Evolutionary conservation across 2,888 invertebrate species (phyloP), one percentile per base, ranked within the genome.

Genomic region (Fissipunctia ypsillon): DNA sequence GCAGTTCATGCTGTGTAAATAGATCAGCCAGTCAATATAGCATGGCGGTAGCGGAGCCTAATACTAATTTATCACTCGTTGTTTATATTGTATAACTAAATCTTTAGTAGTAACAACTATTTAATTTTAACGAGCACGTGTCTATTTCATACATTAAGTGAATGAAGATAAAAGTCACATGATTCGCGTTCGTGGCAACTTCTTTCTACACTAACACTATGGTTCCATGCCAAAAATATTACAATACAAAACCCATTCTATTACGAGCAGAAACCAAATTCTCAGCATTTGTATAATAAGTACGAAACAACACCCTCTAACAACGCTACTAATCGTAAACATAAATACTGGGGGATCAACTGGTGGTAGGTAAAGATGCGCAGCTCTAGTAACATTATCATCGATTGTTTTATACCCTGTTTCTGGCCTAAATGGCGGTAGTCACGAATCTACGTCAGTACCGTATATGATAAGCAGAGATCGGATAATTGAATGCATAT

Each of bases 301-400:
- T 66, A 78, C n/a, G 12, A 76, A 78, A 72, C 67, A 73, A 83
- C 63, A 72, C 66, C 70, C 72, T 69, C 69, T 80, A 78, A 83
- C 84, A 73, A 73, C 50, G 63, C 48, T 69, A 74, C 76, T 85
- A 74, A 83, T 78, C 86, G 72, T 80, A 85, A 84, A 85, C 76
- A 84, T 84, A 84, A 85, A 80, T 80, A 80, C 71, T 69, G 60
- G 73, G 64, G 69, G 57, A 66, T 83, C 86, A 85, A 85, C 84
- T 83, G 80, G 83, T 85, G 74, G 80, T 63, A 71, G 52, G 43
- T 69, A 73, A 76, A 75, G 69, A 77, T 69, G 52, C 54, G 28
- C 31, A 63, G 52, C 57, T 75, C 60, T 68, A 71, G 72, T 60
- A 43, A 69, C 73, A 75, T 69, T 61, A 56, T 54, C 28, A 54